Conservation (phyloP, 2,888 invertebrate genomes). For the Euplagia quadripunctaria region DNA sequence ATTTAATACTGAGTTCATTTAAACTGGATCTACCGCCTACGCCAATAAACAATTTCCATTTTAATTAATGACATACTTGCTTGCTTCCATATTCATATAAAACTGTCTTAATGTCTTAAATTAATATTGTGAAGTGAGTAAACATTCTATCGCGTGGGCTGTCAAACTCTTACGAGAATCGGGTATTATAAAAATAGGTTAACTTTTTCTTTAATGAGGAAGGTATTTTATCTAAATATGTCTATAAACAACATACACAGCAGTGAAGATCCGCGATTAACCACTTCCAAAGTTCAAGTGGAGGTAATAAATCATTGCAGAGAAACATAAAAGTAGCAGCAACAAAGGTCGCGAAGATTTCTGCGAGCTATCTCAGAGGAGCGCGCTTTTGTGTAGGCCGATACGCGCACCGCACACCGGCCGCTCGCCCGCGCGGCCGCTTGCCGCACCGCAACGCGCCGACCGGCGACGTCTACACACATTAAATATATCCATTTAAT, state of each 20-base stretch:
- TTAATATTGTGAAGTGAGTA: constrained; percentile 53
- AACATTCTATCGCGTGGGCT: constrained; percentile 43
- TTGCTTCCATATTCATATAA: constrained; percentile 58
- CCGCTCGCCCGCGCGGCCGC: constrained; percentile 47
- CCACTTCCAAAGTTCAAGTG: constrained; percentile 7
- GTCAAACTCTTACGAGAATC: constrained; percentile 34
- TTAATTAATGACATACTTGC: constrained; percentile 71
- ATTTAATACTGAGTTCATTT: constrained; percentile 61
- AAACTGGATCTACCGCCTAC: constrained; percentile 71
- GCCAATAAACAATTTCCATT: constrained; percentile 70
- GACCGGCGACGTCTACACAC: constrained; percentile 74
- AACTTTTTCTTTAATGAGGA: constrained; percentile 29
- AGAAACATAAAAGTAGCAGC: constrained; percentile 71
- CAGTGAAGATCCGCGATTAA: neutral
- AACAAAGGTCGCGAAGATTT: constrained; percentile 77
- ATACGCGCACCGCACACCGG: constrained; percentile 61
- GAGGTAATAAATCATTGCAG: constrained; percentile 54
- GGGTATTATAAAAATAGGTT: constrained; percentile 23
- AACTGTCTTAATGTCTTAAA: constrained; percentile 55
- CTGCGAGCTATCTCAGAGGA: constrained; percentile 77
- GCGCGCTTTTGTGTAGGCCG: constrained; percentile 84
- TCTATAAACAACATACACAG: neutral
- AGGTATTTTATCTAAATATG: constrained; percentile 4
- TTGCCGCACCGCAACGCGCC: constrained; percentile 57
- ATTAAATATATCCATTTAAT: constrained; percentile 86